Evolutionary conservation across 2,797 vertebrate species (phyloP).

Genomic region (Spinus olivaceus): DNA sequence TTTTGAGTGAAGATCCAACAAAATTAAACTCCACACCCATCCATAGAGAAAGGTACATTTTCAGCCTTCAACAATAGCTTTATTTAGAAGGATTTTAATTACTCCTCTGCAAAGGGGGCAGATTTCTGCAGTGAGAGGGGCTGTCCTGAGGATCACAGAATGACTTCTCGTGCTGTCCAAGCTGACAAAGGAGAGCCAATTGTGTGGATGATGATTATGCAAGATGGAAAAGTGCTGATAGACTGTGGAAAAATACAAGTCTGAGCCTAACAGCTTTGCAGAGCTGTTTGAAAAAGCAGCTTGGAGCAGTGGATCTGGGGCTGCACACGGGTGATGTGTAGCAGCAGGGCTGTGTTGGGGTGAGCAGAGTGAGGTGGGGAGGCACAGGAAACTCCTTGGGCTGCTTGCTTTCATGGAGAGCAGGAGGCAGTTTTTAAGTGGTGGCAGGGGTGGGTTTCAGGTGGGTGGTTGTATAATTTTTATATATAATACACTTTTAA

Average conservation of each 20-base stretch:
- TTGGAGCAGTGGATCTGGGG: neutral
- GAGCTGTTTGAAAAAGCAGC: neutral
- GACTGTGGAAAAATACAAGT: slow-evolving; percentile 24
- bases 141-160: neutral
- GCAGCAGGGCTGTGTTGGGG: rapidly evolving
- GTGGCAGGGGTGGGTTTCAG: neutral
- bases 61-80: neutral
- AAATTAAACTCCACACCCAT: slow-evolving; percentile 25
- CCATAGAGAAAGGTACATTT: neutral
- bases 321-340: neutral
- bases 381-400: neutral
- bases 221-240: slow-evolving; percentile 35
- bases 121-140: neutral
- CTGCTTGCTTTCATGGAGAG: neutral
- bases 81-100: neutral
- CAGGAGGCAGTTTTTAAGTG: neutral
- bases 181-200: neutral
- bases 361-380: neutral
- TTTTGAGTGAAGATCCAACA: slow-evolving; percentile 19
- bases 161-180: neutral
- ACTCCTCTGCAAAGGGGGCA: neutral
- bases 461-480: neutral
- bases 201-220: neutral
- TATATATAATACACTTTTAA: neutral
- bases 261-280: neutral